These are phyloP conservation scores for Scaptomyza tumidula DNA, from an alignment of 2,888 invertebrate genomes.

Conservation along the genomic window DNA sequence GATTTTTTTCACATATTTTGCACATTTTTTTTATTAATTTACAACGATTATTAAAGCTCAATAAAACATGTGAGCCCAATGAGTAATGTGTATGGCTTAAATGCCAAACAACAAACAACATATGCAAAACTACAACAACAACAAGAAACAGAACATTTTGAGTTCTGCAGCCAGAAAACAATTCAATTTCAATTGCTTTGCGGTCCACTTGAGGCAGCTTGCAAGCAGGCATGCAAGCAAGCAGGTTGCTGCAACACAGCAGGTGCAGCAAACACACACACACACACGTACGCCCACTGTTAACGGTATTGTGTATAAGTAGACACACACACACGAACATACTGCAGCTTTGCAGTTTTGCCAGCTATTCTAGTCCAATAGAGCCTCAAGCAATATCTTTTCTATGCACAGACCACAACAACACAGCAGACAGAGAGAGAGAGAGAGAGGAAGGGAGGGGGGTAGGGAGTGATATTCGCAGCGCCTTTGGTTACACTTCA, in stretches of 20 bases:
- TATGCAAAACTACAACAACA: constrained; percentile 40
- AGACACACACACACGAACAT: constrained; percentile 15
- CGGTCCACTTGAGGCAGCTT: constrained; percentile 74
- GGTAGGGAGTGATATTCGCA: no score
- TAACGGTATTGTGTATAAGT: constrained; percentile 76
- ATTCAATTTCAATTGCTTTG: constrained; percentile 78
- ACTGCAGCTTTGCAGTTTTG: constrained; percentile 68
- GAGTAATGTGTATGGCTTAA: constrained; percentile 46
- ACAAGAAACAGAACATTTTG: neutral
- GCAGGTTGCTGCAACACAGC: constrained; percentile 36
- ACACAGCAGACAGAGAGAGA: constrained; percentile 9
- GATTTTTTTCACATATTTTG: constrained; percentile 12
- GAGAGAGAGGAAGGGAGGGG: constrained; percentile 23
- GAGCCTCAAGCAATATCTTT: constrained; percentile 78
- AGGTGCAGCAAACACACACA: constrained; percentile 61
- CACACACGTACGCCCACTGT: constrained; percentile 39
- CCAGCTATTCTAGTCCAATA: constrained; percentile 83
- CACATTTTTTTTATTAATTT: constrained; percentile 69
- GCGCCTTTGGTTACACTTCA: constrained; percentile 79
- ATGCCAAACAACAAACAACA: constrained; percentile 51
- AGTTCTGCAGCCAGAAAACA: constrained; percentile 64
- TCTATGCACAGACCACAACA: constrained; percentile 71
- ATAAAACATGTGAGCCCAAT: constrained; percentile 61
- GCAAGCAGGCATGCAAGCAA: constrained; percentile 32
- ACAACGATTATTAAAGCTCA: constrained; percentile 74